phyloP scores from a whole-genome alignment of 2,888 invertebrate genomes.

The Drosophila borborema region DNA sequence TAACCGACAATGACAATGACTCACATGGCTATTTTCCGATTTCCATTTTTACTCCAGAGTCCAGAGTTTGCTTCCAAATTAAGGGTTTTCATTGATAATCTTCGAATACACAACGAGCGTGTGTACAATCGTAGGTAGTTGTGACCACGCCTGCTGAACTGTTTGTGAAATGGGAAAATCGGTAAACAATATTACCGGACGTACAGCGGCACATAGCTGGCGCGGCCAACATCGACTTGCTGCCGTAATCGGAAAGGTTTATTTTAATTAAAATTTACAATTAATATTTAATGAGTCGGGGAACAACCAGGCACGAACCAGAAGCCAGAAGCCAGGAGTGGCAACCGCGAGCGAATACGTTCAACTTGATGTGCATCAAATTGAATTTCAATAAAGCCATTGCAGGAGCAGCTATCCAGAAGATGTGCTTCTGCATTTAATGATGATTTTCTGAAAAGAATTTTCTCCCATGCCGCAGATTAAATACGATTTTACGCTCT shows the following conservation, averaged over 20 bases:
- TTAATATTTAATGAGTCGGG: constrained; percentile 78
- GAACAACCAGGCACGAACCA: constrained; percentile 36
- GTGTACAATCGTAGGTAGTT: constrained; percentile 6
- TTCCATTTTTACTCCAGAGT: constrained; percentile 31
- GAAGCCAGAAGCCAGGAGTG: constrained; percentile 1
- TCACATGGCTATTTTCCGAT: constrained; percentile 34
- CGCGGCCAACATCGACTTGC: constrained; percentile 7
- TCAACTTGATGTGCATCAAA: constrained; percentile 61
- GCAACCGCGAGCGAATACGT: constrained; percentile 32
- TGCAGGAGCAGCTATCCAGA: constrained; percentile 6
- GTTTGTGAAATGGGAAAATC: constrained; percentile 41
- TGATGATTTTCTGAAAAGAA: constrained; percentile 59
- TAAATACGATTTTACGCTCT: constrained; percentile 1
- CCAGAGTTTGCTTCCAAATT: constrained; percentile 55
- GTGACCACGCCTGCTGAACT: constrained; percentile 15
- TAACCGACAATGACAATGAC: background rate
- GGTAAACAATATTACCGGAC: constrained; percentile 66
- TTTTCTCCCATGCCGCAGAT: constrained; percentile 50
- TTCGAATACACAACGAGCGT: background rate
- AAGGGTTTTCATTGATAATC: constrained; percentile 63
- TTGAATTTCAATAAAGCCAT: constrained; percentile 60
- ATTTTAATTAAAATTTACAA: constrained; percentile 81
- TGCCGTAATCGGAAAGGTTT: constrained; percentile 63
- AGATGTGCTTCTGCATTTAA: constrained; percentile 34
- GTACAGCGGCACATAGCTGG: constrained; percentile 42